These are phyloP conservation scores for Dendroctonus ponderosae DNA, from an alignment of 1,140 invertebrate genomes.

Conservation along the genomic window DNA sequence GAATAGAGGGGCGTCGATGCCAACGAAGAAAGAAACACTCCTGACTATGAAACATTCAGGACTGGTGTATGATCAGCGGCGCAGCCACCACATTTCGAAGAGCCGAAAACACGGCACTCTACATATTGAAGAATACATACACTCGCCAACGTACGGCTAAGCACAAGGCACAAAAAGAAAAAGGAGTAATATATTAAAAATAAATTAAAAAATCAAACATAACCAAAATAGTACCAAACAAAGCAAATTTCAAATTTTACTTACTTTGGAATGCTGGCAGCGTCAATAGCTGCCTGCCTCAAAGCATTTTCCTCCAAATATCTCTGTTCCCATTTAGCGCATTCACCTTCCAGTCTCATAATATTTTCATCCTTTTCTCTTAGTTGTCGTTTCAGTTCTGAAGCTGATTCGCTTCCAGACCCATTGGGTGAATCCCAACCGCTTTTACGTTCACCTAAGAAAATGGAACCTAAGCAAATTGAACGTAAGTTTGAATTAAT, in stretches of 20 bases:
- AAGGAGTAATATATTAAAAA: no score
- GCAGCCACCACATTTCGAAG: no score
- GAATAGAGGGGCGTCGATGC: not conserved
- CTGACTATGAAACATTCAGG: no score
- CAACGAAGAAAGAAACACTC: no score
- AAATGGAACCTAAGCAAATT: not conserved
- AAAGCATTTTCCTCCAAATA: conserved; percentile 83
- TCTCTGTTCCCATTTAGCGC: conserved; percentile 83
- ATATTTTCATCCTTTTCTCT: conserved; percentile 78
- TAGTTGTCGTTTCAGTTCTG: conserved; percentile 65
- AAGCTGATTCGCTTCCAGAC: conserved; percentile 59
- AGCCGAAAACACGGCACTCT: no score
- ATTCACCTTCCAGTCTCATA: conserved; percentile 77
- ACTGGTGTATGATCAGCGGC: no score
- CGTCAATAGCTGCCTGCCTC: conserved; percentile 79
- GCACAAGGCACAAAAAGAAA: no score
- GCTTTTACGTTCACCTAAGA: conserved; percentile 32
- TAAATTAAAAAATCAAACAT: no score
- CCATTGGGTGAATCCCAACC: conserved; percentile 42
- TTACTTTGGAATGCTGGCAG: conserved; percentile 81
- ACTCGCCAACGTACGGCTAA: no score
- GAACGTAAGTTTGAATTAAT: no score
- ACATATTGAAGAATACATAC: no score
- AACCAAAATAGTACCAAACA: not conserved
- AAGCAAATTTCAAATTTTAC: conserved; percentile 40